Base-by-base conservation (phyloP, 2,888 invertebrate species). In the Pollenia amentaria region DNA sequence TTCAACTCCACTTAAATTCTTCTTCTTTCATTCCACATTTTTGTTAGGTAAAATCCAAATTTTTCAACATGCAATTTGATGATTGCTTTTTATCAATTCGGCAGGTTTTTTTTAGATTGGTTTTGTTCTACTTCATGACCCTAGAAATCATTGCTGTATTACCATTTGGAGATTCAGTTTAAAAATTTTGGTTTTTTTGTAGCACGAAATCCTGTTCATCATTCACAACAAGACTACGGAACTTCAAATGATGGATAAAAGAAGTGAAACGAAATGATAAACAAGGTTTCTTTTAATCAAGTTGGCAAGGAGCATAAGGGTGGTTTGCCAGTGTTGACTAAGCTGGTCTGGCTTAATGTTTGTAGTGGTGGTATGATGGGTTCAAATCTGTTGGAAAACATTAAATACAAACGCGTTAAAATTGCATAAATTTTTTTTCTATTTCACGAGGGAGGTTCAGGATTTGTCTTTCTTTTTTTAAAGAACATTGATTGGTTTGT, bases 401-500 rank as follows among this genome's bases (percentile, higher is more conserved):
- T 81, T 84, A 46, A 77, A 77, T 82, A 67, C 78, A 82, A 75
- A 75, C 79, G 87, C 72, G 57, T 82, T 40, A 79, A 79, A 82
- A 83, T 80, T 83, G 57, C 62, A 85, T 76, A 62, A 12, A 1
- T 38, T 51, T 70, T 51, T 69, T 12, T 18, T 29, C 3, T 16
- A 46, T 29, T 53, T 21, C 53, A 69, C 6, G 18, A 18, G 70
- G 21, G 62, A 55, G 44, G 10, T 18, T 55, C 9, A 16, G 21
- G 6, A 44, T 42, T 42, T 82, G 40, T 18, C 55, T 48, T 51
- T 48, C 14, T 40, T 46, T 9, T 64, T 42, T 51, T 72, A 76
- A 51, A 18, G n/a, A 75, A 78, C 75, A 83, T 76, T 79, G 86
- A 86, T 83, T 83, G 86, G 78, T 75, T 86, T 86, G 86, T 79